phyloP scores from a whole-genome alignment of 2,888 invertebrate species.

The Idaea straminata region DNA sequence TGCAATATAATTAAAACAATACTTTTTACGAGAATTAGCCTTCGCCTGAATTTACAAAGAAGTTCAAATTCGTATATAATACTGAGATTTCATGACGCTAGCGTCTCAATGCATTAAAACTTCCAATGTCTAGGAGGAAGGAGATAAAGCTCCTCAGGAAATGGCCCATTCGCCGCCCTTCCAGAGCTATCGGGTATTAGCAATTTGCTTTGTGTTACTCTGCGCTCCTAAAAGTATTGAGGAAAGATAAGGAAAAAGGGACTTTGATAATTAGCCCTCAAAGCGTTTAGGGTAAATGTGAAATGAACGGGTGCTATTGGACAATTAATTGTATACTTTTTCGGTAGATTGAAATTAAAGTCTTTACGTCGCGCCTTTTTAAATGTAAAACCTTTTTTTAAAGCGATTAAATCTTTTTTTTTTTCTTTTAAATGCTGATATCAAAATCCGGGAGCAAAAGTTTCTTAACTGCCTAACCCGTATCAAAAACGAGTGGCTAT shows the following conservation, averaged over 20 bases:
- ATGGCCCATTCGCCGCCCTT: conserved; percentile 65
- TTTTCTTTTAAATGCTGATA: conserved; percentile 15
- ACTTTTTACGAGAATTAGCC: too few relatives aligned
- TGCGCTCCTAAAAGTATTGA: conserved; percentile 54
- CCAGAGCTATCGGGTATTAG: conserved; percentile 65
- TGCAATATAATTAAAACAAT: too few relatives aligned
- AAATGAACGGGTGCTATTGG: conserved; percentile 49
- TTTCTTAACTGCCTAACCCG: conserved; percentile 49
- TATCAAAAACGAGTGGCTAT: conserved; percentile 40
- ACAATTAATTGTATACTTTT: conserved; percentile 48
- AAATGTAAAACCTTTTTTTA: conserved; percentile 29
- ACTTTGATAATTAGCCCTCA: conserved; percentile 60
- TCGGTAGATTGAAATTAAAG: conserved; percentile 26
- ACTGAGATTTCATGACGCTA: conserved; percentile 39
- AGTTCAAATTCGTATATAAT: conserved; percentile 47
- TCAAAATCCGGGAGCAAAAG: conserved; percentile 29
- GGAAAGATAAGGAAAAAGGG: conserved; percentile 52
- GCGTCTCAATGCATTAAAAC: conserved; percentile 32
- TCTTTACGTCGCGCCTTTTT: conserved; percentile 13
- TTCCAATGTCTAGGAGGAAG: conserved; percentile 36
- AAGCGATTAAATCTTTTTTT: not conserved
- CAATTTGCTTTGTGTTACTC: conserved; percentile 69
- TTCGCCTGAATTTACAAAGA: not conserved
- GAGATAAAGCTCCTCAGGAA: conserved; percentile 67
- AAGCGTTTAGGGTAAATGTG: conserved; percentile 53